These are phyloP conservation scores for Epinotia bilunana DNA, from an alignment of 2,888 invertebrate genomes.

Conservation along the genomic window DNA sequence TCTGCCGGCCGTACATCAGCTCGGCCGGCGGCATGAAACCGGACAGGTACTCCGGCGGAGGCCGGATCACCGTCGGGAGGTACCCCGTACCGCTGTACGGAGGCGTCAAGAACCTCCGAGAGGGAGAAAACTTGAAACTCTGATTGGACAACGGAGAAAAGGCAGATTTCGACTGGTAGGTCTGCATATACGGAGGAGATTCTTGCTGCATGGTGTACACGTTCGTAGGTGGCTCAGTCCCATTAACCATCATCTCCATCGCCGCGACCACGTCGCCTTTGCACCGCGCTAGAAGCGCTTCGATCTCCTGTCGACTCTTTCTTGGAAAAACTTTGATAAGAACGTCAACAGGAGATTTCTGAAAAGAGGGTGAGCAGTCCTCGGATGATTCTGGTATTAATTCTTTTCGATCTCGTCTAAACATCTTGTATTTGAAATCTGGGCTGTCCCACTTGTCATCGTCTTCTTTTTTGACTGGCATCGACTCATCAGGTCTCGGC, in stretches of 20 bases:
- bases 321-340: constrained; percentile 95
- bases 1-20: constrained; percentile 77
- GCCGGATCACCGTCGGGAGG: constrained; percentile 89
- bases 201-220: constrained; percentile 74
- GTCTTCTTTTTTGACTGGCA: constrained; percentile 79
- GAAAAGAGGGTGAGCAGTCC: constrained; percentile 65
- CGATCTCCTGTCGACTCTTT: constrained; percentile 93
- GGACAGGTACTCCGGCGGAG: constrained; percentile 79
- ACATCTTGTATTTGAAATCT: constrained; percentile 76
- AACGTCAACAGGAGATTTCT: constrained; percentile 93
- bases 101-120: constrained; percentile 91
- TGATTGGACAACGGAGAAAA: constrained; percentile 89
- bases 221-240: constrained; percentile 70
- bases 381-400: constrained; percentile 57
- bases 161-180: constrained; percentile 87
- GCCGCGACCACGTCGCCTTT: constrained; percentile 96
- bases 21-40: constrained; percentile 79
- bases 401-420: constrained; percentile 68
- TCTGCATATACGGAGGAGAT: constrained; percentile 75
- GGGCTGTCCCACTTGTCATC: constrained; percentile 77
- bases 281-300: constrained; percentile 91
- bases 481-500: constrained; percentile 75
- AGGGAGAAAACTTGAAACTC: constrained; percentile 86
- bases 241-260: constrained; percentile 94
- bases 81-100: constrained; percentile 94